These are phyloP conservation scores for Rhynchomys soricoides DNA, from an alignment of 2,113 vertebrate genomes.

Conservation along the genomic window DNA sequence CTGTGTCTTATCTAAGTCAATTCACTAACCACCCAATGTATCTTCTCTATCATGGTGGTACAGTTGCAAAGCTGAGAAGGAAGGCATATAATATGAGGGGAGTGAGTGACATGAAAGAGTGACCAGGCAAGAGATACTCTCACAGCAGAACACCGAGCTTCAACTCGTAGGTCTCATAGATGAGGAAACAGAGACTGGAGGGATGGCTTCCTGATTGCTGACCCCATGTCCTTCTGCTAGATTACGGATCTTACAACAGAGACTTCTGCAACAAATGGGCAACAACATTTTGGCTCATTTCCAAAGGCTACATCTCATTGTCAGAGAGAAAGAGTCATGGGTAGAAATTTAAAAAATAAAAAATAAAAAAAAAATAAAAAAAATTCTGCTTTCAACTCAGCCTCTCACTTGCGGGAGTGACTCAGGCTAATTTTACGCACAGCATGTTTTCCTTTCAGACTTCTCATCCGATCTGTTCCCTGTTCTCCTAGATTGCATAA, in stretches of 20 bases:
- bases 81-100: neutral
- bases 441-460: conserved; percentile 59
- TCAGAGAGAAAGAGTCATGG: neutral
- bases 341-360: neutral
- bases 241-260: neutral
- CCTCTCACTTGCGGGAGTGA: conserved; percentile 58
- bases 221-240: neutral
- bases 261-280: neutral
- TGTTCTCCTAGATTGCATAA: conserved; percentile 64
- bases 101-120: neutral
- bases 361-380: neutral
- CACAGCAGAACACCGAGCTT: neutral
- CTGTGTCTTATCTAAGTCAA: neutral
- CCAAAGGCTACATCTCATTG: neutral
- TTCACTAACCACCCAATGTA: neutral
- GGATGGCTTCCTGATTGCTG: neutral
- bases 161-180: neutral
- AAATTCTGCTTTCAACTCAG: neutral
- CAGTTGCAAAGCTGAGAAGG: neutral
- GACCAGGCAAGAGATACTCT: neutral
- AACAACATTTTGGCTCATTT: neutral
- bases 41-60: neutral
- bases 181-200: neutral
- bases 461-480: conserved; percentile 63
- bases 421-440: conserved; percentile 60